Conservation (phyloP, 2,888 invertebrate species). For the Idaea straminata region DNA sequence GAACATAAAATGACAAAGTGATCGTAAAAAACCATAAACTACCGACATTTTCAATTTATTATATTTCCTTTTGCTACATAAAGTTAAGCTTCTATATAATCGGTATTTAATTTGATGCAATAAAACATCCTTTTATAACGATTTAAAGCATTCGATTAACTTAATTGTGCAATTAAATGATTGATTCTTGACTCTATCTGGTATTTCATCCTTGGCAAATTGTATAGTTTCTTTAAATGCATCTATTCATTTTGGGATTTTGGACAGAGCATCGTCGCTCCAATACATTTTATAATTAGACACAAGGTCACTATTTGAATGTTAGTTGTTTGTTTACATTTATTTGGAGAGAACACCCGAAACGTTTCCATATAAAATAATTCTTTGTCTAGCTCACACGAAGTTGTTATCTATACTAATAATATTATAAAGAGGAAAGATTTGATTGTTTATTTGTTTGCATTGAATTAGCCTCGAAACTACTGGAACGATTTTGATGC, state of each 20-base stretch:
- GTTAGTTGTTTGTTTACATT: not conserved
- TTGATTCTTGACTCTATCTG: not conserved
- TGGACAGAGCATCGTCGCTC: not conserved
- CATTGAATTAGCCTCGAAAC: too few species aligned
- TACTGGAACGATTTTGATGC: too few species aligned
- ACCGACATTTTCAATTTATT: not conserved
- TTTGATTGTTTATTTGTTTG: too few species aligned
- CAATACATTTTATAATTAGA: not conserved
- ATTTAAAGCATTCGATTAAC: not conserved
- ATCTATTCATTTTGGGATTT: not conserved
- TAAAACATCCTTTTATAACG: not conserved
- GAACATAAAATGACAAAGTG: not conserved
- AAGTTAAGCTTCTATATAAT: not conserved
- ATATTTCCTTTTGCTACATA: not conserved
- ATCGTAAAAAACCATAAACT: not conserved
- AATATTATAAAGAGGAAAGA: too few species aligned
- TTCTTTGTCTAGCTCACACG: not conserved
- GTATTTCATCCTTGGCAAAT: not conserved
- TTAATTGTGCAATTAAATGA: not conserved
- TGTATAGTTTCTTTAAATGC: not conserved
- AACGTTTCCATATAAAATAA: not conserved
- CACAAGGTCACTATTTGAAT: not conserved
- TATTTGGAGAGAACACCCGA: not conserved
- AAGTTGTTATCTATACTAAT: not conserved
- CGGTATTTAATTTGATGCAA: not conserved